Percentiles rank a stretch among this genome's conserved stretches.
These are phyloP conservation scores for Sesamia inferens DNA, from an alignment of 2,888 invertebrate genomes.

Conservation along the genomic window DNA sequence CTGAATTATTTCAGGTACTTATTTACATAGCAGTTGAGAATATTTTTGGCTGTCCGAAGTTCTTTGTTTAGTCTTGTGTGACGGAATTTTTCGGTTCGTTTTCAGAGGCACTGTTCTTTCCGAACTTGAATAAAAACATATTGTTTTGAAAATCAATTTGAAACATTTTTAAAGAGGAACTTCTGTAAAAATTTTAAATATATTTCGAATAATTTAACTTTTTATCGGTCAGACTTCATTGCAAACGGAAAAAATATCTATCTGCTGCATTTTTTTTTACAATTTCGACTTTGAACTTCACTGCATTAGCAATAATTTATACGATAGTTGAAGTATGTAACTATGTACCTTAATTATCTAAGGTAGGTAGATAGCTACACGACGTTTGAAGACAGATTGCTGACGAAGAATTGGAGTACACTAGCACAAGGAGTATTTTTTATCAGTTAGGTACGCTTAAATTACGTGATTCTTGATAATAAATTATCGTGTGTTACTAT, in stretches of 20 bases:
- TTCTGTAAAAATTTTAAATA: neutral
- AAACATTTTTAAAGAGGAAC: neutral
- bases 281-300: slow-evolving; percentile 58
- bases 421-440: slow-evolving; percentile 50
- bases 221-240: neutral
- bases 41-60: slow-evolving; percentile 49
- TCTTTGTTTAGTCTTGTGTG: slow-evolving; percentile 55
- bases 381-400: slow-evolving; percentile 49
- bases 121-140: slow-evolving; percentile 9
- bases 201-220: neutral
- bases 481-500: slow-evolving; percentile 35
- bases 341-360: no score
- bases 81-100: slow-evolving; percentile 21
- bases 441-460: slow-evolving; percentile 51
- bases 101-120: slow-evolving; percentile 9
- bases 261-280: slow-evolving; percentile 4
- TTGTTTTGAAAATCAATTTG: neutral
- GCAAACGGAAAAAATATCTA: neutral
- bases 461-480: slow-evolving; percentile 33
- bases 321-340: slow-evolving; percentile 22
- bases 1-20: slow-evolving; percentile 26
- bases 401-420: slow-evolving; percentile 44
- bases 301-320: slow-evolving; percentile 8
- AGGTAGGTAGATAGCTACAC: slow-evolving; percentile 1
- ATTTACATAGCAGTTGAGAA: slow-evolving; percentile 16